Evolutionary conservation across 2,797 vertebrate species (phyloP), one percentile per base, ranked within the genome.

Genomic region (Meda fulgida): DNA sequence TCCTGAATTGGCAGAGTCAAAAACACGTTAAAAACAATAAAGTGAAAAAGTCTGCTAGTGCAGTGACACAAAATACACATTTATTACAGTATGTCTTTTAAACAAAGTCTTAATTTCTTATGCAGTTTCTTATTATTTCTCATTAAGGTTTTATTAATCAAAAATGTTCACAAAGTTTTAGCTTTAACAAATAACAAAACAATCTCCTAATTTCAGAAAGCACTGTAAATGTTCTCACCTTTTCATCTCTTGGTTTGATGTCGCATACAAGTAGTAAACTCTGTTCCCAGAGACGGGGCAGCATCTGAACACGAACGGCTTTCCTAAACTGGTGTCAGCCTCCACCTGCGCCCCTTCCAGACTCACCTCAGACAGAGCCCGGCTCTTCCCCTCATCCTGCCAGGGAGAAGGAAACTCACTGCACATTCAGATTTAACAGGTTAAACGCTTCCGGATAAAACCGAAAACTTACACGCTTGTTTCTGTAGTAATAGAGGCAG

Each of bases 191-290:
- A 55, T 3, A 55, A 7, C 19, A 55, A 55, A 55, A 55, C 8
- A 3, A 58, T 26, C 66, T 34, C 19, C 7, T 75, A 36, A 38
- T 65, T 8, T 78, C 4, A 40, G 36, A 65, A 67, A 51, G 7
- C 51, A n/a, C 8, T 36, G 48, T 2, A n/a, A n/a, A 77, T 58
- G 31, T 73, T 46, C 58, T 79, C 43, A 96, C 55, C 55, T 97
- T 93, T 97, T 98, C 96, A 97, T 97, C 90, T 99, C 97, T 92
- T 98, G 96, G 90, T 95, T 97, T 80, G 96, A 97, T 67, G 96
- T 97, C 26, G 97, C 95, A 89, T 95, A 98, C 87, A 97, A 94
- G 89, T 96, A 96, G 89, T 96, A 98, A 75, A 94, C 92, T 63
- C 95, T 93, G 63, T 87, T 95, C 81, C 91, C 93, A 66, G 89